phyloP scores from a whole-genome alignment of 2,113 vertebrate species.

The Chrysemys picta region DNA sequence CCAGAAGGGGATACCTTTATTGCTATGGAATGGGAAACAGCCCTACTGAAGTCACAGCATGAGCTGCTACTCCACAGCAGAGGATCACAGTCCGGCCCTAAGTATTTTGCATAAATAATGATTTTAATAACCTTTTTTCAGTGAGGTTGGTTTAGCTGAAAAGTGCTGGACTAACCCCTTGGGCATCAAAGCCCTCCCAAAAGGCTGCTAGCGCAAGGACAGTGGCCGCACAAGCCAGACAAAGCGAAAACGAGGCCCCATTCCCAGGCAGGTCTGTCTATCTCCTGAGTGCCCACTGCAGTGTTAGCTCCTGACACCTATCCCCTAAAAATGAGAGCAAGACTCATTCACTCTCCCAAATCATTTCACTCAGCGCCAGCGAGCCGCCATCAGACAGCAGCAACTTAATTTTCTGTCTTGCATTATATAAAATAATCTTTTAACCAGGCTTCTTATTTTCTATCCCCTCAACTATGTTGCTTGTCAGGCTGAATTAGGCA shows the following conservation, averaged over 20 bases:
- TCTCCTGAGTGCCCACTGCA: background rate
- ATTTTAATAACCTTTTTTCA: background rate
- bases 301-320: background rate
- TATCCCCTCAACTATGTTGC: conserved; percentile 65
- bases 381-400: background rate
- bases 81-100: background rate
- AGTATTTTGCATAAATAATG: background rate
- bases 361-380: accelerated
- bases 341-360: background rate
- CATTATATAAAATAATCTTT: conserved; percentile 47
- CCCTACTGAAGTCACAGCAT: background rate
- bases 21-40: background rate
- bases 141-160: background rate
- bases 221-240: background rate
- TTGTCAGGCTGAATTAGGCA: conserved; percentile 72
- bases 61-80: background rate
- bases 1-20: background rate
- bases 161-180: background rate
- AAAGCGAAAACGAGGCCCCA: background rate
- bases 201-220: background rate
- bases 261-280: background rate
- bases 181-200: background rate
- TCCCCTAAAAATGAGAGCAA: background rate
- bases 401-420: background rate
- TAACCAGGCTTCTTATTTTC: conserved; percentile 59